Evolutionary conservation across 2,797 vertebrate genomes (phyloP).

Genomic region (Caiman crocodilus): DNA sequence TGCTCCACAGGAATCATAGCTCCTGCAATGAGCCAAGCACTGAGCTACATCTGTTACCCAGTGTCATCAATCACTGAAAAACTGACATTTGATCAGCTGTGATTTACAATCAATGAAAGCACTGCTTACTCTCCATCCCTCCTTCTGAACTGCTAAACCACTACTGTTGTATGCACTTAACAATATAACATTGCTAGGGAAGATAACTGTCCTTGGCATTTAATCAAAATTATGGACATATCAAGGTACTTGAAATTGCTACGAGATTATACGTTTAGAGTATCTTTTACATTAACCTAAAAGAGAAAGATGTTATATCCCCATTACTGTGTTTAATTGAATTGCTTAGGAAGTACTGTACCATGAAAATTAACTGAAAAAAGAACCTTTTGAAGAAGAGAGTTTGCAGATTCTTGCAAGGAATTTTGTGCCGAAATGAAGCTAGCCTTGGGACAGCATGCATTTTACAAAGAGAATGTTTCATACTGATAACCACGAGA

Average conservation of each 20-base stretch:
- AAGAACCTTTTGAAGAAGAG: constrained; percentile 68
- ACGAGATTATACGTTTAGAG: constrained; percentile 44
- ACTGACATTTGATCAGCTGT: neutral
- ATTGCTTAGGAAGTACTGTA: constrained; percentile 69
- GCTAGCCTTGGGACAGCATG: constrained; percentile 64
- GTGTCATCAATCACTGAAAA: neutral
- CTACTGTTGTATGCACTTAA: constrained; percentile 33
- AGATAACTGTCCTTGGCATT: constrained; percentile 75
- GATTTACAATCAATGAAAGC: constrained; percentile 20
- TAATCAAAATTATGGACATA: constrained; percentile 73
- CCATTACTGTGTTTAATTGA: constrained; percentile 76
- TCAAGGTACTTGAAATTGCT: constrained; percentile 51
- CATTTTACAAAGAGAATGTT: constrained; percentile 71
- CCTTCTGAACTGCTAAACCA: constrained; percentile 24
- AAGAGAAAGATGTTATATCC: constrained; percentile 60
- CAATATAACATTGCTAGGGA: constrained; percentile 52
- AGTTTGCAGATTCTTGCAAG: constrained; percentile 37
- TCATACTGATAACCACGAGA: constrained; percentile 72
- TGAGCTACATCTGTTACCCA: too few relatives aligned
- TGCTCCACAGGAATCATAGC: neutral
- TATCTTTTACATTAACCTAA: constrained; percentile 35
- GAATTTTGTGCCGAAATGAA: constrained; percentile 61
- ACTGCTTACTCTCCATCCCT: neutral
- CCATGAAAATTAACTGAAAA: constrained; percentile 52
- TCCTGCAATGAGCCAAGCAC: neutral